A percentile compares a stretch with the other conserved stretches of the same genome.
Conservation (phyloP, 2,113 vertebrate genomes). For the Burhinus bistriatus region DNA sequence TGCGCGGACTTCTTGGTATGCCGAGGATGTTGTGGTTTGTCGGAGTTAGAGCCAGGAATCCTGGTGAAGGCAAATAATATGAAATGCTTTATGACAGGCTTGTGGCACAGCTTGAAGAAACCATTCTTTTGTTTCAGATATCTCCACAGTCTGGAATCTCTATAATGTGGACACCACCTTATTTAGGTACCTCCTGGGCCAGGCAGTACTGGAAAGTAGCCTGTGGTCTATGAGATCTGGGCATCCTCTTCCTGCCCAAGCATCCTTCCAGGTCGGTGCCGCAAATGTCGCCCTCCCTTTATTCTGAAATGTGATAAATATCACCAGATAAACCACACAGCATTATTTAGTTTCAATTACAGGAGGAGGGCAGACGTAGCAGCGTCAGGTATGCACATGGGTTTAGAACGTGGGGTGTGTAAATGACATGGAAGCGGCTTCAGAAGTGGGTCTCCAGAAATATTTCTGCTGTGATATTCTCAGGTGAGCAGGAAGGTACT, state of each 20-base stretch:
- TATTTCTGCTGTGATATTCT: background rate
- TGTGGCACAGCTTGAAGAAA: background rate
- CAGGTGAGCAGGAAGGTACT: background rate
- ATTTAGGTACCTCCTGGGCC: background rate
- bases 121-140: background rate
- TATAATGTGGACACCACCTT: background rate
- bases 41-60: background rate
- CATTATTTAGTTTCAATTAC: background rate
- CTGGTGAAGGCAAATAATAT: background rate
- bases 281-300: background rate
- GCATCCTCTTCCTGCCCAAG: background rate
- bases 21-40: background rate
- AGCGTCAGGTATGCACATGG: rapidly evolving
- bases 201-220: background rate
- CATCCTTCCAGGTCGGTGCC: background rate
- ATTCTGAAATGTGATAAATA: background rate
- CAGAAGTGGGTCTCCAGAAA: background rate
- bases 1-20: rapidly evolving
- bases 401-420: background rate
- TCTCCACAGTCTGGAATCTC: background rate
- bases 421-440: background rate
- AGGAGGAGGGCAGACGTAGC: background rate
- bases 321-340: background rate
- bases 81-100: background rate
- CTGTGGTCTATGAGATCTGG: background rate